Percentiles rank a stretch among this genome's conserved stretches.
phyloP scores from a whole-genome alignment of 30 jellyfish, hydroid and myxozoan genomes.

The Turritopsis dohrnii region DNA sequence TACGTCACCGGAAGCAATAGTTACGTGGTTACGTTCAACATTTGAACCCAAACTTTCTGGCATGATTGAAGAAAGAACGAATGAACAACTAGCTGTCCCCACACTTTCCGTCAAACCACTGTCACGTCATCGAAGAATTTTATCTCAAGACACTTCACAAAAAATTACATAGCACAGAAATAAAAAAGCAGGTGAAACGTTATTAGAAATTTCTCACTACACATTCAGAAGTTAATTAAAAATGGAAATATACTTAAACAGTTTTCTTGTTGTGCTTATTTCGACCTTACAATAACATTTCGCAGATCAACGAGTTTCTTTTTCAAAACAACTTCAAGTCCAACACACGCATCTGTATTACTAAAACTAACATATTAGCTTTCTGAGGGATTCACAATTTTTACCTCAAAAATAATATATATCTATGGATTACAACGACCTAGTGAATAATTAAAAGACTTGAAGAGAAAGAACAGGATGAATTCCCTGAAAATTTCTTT shows the following conservation, averaged over 20 bases:
- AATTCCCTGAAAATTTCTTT: background rate
- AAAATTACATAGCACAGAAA: background rate
- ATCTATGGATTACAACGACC: background rate
- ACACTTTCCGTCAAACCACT: background rate
- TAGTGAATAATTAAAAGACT: background rate
- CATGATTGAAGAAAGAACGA: background rate
- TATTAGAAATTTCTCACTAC: background rate
- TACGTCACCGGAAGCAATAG: too few relatives aligned
- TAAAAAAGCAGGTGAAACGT: background rate
- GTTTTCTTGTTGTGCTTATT: background rate
- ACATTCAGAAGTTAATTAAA: background rate
- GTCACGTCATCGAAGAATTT: background rate
- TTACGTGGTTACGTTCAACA: background rate
- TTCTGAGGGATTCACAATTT: background rate
- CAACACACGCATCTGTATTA: background rate
- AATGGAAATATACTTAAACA: background rate
- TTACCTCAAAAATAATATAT: background rate
- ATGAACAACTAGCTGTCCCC: background rate
- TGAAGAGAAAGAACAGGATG: background rate
- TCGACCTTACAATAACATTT: background rate
- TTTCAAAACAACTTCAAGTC: background rate
- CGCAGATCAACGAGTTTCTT: background rate
- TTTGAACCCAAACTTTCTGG: background rate
- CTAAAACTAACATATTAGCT: background rate
- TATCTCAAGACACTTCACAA: background rate